Conservation (phyloP, 1,140 invertebrate genomes). For the Helicoverpa armigera region DNA sequence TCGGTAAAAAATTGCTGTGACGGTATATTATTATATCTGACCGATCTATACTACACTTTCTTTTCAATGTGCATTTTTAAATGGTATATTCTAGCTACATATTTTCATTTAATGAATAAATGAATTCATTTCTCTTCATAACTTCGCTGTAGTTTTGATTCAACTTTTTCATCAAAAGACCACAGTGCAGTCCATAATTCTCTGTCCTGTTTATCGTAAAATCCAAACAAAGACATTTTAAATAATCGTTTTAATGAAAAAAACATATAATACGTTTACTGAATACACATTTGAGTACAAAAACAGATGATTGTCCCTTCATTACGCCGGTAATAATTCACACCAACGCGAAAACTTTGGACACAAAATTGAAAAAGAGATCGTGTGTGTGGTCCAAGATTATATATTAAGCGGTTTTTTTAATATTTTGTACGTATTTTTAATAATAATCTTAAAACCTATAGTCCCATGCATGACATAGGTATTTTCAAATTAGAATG, state of each 20-base stretch:
- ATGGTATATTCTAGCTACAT: too few species aligned
- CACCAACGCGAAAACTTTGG: slow-evolving; percentile 41
- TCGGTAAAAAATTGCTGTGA: not conserved
- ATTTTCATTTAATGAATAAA: not conserved
- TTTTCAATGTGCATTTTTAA: too few species aligned
- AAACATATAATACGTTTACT: slow-evolving; percentile 36
- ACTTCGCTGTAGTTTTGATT: not conserved
- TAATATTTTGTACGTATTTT: too few species aligned
- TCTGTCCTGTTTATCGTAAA: too few species aligned
- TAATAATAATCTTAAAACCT: too few species aligned
- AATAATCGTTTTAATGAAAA: slow-evolving; percentile 14
- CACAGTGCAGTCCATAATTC: not conserved
- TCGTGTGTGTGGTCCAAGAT: slow-evolving; percentile 17
- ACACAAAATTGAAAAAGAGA: slow-evolving; percentile 51
- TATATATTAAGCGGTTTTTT: slow-evolving; percentile 46
- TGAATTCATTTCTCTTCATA: not conserved
- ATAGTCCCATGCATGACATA: too few species aligned
- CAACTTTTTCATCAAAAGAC: not conserved
- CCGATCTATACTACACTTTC: too few species aligned
- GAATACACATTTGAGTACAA: slow-evolving; percentile 40
- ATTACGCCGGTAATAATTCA: slow-evolving; percentile 46
- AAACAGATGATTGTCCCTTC: slow-evolving; percentile 45
- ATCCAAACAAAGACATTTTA: slow-evolving; percentile 24
- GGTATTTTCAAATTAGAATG: too few species aligned
- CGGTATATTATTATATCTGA: not conserved